Percentiles rank a stretch among this genome's conserved stretches.
Conservation (phyloP, 1,140 invertebrate species). For the Vollenhovia emeryi region DNA sequence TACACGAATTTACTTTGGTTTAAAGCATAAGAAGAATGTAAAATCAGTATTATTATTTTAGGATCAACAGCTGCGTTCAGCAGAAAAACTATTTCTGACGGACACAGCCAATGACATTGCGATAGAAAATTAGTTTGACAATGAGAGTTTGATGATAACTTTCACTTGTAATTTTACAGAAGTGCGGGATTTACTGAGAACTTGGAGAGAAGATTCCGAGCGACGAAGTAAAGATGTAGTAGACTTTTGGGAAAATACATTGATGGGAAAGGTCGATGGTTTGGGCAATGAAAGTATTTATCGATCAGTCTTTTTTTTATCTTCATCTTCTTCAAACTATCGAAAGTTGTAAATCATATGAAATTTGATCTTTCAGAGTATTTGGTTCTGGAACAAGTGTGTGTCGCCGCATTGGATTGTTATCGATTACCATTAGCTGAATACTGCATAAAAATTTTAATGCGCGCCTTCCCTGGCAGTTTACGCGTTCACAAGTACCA, state of each 20-base stretch:
- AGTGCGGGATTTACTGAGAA: constrained; percentile 92
- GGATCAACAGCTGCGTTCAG: too few relatives aligned
- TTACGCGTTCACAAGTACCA: constrained; percentile 94
- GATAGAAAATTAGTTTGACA: too few relatives aligned
- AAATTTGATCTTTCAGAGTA: constrained; percentile 88
- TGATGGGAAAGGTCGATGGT: constrained; percentile 91
- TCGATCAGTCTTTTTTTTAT: constrained; percentile 46
- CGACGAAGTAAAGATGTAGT: constrained; percentile 95
- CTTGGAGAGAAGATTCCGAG: constrained; percentile 97
- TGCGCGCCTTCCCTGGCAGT: constrained; percentile 95
- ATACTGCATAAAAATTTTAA: constrained; percentile 92
- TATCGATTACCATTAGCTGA: constrained; percentile 92
- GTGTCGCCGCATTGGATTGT: constrained; percentile 96
- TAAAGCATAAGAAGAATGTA: neutral
- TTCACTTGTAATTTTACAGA: constrained; percentile 86
- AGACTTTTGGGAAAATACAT: constrained; percentile 92
- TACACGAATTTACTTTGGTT: neutral
- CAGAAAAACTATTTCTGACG: too few relatives aligned
- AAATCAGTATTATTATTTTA: too few relatives aligned
- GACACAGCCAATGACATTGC: too few relatives aligned
- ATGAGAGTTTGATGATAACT: neutral
- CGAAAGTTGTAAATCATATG: neutral
- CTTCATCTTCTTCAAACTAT: constrained; percentile 36
- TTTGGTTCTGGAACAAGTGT: constrained; percentile 96
- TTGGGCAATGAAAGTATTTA: constrained; percentile 97